phyloP scores from a whole-genome alignment of 1,140 invertebrate species.

The Diorhabda sublineata region DNA sequence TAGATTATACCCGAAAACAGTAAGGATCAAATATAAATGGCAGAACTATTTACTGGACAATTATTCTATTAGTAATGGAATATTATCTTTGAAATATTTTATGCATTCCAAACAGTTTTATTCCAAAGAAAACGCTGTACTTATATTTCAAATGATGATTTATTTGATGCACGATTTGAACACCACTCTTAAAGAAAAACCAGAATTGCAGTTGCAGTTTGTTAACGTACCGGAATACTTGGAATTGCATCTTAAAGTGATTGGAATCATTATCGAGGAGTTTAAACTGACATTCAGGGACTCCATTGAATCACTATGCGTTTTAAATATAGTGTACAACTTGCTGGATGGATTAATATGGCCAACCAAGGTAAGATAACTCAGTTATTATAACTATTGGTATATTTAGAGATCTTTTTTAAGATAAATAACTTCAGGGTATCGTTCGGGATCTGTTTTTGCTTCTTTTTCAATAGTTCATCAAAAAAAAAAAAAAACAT shows the following conservation, averaged over 20 bases:
- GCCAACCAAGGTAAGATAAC: constrained; percentile 42
- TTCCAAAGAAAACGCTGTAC: constrained; percentile 60
- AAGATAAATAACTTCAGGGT: neutral
- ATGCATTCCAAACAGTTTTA: constrained; percentile 49
- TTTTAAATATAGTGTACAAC: constrained; percentile 46
- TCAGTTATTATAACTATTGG: neutral
- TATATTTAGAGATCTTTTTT: neutral
- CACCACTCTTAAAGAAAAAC: constrained; percentile 23
- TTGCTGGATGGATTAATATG: constrained; percentile 46
- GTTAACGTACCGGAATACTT: constrained; percentile 43
- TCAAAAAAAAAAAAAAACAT: neutral
- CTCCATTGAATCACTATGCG: constrained; percentile 62
- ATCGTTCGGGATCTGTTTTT: neutral
- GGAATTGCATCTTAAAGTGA: constrained; percentile 57
- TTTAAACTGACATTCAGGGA: constrained; percentile 72
- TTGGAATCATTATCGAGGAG: constrained; percentile 60
- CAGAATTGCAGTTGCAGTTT: constrained; percentile 22
- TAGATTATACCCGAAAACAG: neutral
- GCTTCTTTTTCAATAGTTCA: neutral
- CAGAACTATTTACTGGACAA: constrained; percentile 49
- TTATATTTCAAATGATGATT: constrained; percentile 66
- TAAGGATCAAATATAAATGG: constrained; percentile 42
- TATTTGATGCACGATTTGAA: constrained; percentile 61
- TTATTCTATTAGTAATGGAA: constrained; percentile 58
- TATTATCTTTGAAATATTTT: constrained; percentile 55